Percentiles rank a stretch among this genome's conserved stretches.
Conservation (phyloP, 2,113 vertebrate species). For the Malaclemys terrapin region DNA sequence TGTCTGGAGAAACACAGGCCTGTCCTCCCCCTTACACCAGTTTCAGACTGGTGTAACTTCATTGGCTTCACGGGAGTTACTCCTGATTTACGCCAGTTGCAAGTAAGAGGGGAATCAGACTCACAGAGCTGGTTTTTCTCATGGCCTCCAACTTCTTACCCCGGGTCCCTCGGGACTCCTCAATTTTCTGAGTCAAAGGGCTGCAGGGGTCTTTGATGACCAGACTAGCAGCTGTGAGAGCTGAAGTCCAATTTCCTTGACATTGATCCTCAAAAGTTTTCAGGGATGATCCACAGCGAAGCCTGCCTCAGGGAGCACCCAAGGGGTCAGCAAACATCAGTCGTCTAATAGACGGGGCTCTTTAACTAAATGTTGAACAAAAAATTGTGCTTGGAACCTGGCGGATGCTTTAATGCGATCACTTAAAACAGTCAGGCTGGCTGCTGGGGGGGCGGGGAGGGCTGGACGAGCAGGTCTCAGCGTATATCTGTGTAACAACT, state of each 20-base stretch:
- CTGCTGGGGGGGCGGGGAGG: background rate
- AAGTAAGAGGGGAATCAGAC: background rate
- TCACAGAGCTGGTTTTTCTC: background rate
- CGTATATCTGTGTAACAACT: rapidly evolving
- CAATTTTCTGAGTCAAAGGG: background rate
- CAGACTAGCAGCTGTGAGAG: background rate
- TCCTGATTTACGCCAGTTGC: background rate
- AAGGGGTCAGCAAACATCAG: background rate
- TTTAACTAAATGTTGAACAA: background rate
- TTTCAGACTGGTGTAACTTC: rapidly evolving
- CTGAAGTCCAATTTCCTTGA: constrained; percentile 16
- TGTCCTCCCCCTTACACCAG: background rate
- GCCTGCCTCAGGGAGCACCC: background rate
- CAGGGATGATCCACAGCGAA: background rate
- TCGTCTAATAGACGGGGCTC: background rate
- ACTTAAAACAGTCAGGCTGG: rapidly evolving
- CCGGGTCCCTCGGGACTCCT: background rate
- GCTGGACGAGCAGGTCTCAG: background rate
- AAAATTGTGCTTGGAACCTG: background rate
- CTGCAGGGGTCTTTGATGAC: background rate
- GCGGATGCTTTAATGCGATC: background rate
- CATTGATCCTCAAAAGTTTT: background rate
- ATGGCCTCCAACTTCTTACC: background rate
- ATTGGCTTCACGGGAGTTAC: background rate
- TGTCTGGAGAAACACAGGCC: background rate